phyloP scores from a whole-genome alignment of 1,140 invertebrate genomes.

The Drosophila yakuba region DNA sequence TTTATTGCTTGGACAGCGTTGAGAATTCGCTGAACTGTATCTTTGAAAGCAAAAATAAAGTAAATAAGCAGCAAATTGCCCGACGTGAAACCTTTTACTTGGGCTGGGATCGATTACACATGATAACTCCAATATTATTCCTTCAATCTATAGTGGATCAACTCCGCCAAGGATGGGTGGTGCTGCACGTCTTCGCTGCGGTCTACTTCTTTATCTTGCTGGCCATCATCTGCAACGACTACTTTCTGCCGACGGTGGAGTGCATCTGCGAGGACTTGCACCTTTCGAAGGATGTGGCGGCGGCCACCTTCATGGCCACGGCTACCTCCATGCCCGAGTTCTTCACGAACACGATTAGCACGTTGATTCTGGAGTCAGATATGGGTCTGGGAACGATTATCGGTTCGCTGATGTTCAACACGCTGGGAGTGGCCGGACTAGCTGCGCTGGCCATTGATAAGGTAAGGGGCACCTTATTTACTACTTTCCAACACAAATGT shows the following conservation, averaged over 20 bases:
- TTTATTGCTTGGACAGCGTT: too few relatives aligned
- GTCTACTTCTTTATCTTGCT: slow-evolving; percentile 92
- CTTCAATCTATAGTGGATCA: slow-evolving; percentile 85
- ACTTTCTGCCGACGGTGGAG: slow-evolving; percentile 93
- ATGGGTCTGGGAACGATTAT: slow-evolving; percentile 93
- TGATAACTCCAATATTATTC: too few relatives aligned
- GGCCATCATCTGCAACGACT: slow-evolving; percentile 94
- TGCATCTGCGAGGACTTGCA: slow-evolving; percentile 91
- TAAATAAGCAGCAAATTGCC: not conserved
- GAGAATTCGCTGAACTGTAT: too few relatives aligned
- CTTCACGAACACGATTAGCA: slow-evolving; percentile 95
- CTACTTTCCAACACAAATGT: not conserved
- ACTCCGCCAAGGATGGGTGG: slow-evolving; percentile 88
- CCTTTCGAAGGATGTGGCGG: slow-evolving; percentile 92
- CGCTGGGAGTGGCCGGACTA: slow-evolving; percentile 93
- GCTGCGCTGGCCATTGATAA: slow-evolving; percentile 90
- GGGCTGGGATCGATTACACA: too few relatives aligned
- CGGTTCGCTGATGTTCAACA: slow-evolving; percentile 95
- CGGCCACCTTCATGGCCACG: slow-evolving; percentile 96
- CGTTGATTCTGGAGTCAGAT: slow-evolving; percentile 91
- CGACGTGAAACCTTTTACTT: too few relatives aligned
- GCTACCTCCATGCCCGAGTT: slow-evolving; percentile 96
- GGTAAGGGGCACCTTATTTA: slow-evolving; percentile 84
- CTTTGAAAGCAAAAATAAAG: too few relatives aligned
- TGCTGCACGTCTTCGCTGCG: slow-evolving; percentile 90